Conservation (phyloP, 2,888 invertebrate genomes). For the Harpalus rubripes region DNA sequence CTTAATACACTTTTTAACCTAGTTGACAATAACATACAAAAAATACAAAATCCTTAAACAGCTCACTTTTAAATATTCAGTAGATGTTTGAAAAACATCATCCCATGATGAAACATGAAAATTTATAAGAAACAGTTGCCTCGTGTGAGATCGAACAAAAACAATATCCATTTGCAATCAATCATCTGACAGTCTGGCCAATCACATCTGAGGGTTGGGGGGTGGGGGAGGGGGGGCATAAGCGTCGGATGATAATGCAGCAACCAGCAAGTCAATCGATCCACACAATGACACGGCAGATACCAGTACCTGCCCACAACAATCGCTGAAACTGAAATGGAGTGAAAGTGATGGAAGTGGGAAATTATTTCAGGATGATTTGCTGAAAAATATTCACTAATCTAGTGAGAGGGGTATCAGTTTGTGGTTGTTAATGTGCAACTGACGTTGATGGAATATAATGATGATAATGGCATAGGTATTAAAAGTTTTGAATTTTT, state of each 20-base stretch:
- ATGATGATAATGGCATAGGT: too few relatives aligned
- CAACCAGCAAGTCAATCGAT: constrained; percentile 32
- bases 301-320: constrained; percentile 7
- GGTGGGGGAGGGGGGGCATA: too few relatives aligned
- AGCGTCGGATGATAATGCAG: constrained; percentile 29
- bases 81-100: background rate
- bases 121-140: constrained; percentile 41
- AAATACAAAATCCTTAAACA: background rate
- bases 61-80: constrained; percentile 17
- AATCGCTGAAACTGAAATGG: background rate
- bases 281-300: constrained; percentile 30
- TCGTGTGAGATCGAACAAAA: constrained; percentile 17
- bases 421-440: background rate
- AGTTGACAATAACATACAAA: too few relatives aligned
- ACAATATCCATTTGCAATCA: constrained; percentile 54
- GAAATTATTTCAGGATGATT: constrained; percentile 10
- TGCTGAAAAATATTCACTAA: background rate
- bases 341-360: background rate
- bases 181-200: constrained; percentile 51
- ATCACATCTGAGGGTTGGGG: background rate
- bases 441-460: too few relatives aligned
- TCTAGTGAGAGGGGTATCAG: background rate
- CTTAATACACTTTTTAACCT: too few relatives aligned
- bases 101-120: constrained; percentile 35
- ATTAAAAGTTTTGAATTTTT: too few relatives aligned